A percentile compares a stretch with the other conserved stretches of the same genome.
These are phyloP conservation scores for Serranus cabrilla DNA, from an alignment of 2,797 vertebrate genomes.

Conservation along the genomic window DNA sequence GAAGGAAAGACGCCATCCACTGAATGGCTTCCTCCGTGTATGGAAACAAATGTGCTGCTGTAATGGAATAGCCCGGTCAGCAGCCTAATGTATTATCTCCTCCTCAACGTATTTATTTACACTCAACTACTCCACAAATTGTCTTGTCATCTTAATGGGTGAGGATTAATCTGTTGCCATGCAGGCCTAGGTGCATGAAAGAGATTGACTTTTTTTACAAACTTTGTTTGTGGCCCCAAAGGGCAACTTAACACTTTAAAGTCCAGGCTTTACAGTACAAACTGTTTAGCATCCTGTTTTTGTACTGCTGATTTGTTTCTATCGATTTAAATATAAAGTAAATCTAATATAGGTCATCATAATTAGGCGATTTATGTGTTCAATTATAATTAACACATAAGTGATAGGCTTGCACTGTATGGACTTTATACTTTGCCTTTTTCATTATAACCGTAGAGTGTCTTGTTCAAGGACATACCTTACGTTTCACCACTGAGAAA, in stretches of 20 bases:
- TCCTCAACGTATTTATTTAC: constrained; percentile 90
- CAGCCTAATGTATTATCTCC: constrained; percentile 89
- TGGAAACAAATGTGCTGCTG: constrained; percentile 88
- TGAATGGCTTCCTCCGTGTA: constrained; percentile 79
- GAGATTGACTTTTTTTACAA: constrained; percentile 81
- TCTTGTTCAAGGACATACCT: constrained; percentile 78
- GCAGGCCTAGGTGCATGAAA: constrained; percentile 83
- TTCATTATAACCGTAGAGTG: constrained; percentile 58
- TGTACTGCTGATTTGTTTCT: constrained; percentile 16
- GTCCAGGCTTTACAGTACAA: neutral
- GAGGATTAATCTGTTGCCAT: constrained; percentile 89
- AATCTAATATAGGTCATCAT: constrained; percentile 20
- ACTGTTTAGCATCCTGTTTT: neutral
- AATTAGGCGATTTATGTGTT: constrained; percentile 30
- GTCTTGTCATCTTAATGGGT: constrained; percentile 88
- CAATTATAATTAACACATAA: constrained; percentile 42
- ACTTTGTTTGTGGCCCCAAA: constrained; percentile 79
- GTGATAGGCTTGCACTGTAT: constrained; percentile 14
- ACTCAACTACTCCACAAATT: constrained; percentile 89
- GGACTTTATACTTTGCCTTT: constrained; percentile 41
- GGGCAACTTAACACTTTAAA: constrained; percentile 72
- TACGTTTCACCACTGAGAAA: constrained; percentile 63
- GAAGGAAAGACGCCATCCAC: constrained; percentile 78
- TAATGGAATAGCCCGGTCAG: constrained; percentile 87
- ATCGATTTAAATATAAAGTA: constrained; percentile 14